Evolutionary conservation across 2,888 invertebrate genomes (phyloP).

Genomic region (Pogonocherus hispidulus): DNA sequence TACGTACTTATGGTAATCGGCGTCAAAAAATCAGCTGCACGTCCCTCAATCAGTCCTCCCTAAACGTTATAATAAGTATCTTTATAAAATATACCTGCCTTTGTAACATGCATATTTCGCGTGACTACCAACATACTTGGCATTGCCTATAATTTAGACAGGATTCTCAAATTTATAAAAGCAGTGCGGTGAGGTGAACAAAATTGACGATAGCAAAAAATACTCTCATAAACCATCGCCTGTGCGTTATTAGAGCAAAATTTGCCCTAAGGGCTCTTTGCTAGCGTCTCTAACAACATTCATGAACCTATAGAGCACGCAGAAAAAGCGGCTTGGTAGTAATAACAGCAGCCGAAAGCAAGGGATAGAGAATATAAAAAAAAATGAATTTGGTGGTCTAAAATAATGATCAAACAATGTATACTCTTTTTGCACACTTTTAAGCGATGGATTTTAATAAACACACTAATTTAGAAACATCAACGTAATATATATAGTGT

Average conservation of each 20-base stretch:
- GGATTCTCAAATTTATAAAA: not conserved
- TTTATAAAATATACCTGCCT: constrained; percentile 17
- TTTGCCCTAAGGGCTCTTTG: constrained; percentile 26
- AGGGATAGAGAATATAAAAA: too few relatives aligned
- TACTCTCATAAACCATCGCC: not conserved
- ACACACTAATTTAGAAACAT: too few relatives aligned
- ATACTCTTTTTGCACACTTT: too few relatives aligned
- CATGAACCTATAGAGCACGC: constrained; percentile 50
- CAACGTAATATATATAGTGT: too few relatives aligned
- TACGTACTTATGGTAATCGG: not conserved
- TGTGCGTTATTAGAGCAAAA: constrained; percentile 29
- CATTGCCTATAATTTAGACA: not conserved
- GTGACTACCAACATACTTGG: not conserved
- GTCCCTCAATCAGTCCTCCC: not conserved
- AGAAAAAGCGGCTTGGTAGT: constrained; percentile 1
- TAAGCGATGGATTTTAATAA: too few relatives aligned
- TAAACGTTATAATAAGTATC: constrained; percentile 15
- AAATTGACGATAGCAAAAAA: not conserved
- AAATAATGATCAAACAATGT: too few relatives aligned
- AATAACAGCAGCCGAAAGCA: not conserved
- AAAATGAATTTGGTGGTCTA: too few relatives aligned
- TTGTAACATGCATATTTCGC: constrained; percentile 5
- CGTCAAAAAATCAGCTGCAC: not conserved
- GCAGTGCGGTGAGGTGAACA: not conserved
- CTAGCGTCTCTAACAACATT: constrained; percentile 45